These are phyloP conservation scores for Scolopax rusticola DNA, from an alignment of 2,797 vertebrate genomes.

Conservation along the genomic window DNA sequence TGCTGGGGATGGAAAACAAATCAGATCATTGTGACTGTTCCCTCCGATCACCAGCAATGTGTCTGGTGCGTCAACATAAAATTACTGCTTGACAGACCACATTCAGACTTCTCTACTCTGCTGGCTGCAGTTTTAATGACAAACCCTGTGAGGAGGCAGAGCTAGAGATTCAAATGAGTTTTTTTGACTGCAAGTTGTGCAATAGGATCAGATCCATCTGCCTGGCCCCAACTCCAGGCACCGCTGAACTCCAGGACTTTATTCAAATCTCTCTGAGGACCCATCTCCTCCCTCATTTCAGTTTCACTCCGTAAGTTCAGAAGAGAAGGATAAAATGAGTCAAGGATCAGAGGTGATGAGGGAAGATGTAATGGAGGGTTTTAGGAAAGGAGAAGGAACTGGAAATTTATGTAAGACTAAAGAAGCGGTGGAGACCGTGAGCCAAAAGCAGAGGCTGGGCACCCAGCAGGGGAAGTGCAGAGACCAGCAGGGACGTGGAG, in stretches of 20 bases:
- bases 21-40: not conserved
- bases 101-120: not conserved
- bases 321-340: slow-evolving; percentile 40
- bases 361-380: not conserved
- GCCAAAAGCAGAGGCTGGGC: not conserved
- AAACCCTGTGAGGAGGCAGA: not conserved
- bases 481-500: not conserved
- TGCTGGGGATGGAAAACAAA: not conserved
- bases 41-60: not conserved
- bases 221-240: slow-evolving; percentile 49
- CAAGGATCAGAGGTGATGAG: slow-evolving; percentile 52
- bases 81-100: not conserved
- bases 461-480: not conserved
- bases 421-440: not conserved
- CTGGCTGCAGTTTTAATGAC: not conserved
- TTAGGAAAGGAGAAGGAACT: slow-evolving; percentile 6
- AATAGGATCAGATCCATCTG: slow-evolving; percentile 35
- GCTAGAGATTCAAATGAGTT: not conserved
- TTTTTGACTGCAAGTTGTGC: slow-evolving; percentile 1
- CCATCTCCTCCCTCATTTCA: not conserved
- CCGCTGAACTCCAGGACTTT: not conserved
- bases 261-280: slow-evolving; percentile 40
- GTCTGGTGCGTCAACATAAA: not conserved
- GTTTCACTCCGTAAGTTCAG: slow-evolving; percentile 29
- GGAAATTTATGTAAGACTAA: not conserved